Percentiles rank a stretch among this genome's conserved stretches.
Conservation (phyloP, 2,888 invertebrate species). For the Drosophila fulvimacula region DNA sequence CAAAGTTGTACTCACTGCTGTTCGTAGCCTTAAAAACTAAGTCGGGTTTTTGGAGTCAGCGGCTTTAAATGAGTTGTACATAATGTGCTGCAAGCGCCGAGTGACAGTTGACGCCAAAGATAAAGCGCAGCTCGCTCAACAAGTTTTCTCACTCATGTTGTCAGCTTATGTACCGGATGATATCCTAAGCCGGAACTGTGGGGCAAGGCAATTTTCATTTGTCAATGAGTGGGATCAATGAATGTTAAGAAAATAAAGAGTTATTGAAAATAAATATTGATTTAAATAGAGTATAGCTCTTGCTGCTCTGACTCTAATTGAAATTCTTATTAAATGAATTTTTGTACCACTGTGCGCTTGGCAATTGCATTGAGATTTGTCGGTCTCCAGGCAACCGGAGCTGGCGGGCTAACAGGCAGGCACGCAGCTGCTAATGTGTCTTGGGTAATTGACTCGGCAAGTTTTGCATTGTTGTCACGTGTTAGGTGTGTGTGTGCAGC, state of each 20-base stretch:
- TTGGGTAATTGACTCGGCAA: slow-evolving; percentile 75
- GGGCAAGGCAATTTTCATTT: background rate
- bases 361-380: slow-evolving; percentile 70
- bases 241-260: background rate
- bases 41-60: slow-evolving; percentile 49
- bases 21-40: slow-evolving; percentile 28
- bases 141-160: slow-evolving; percentile 74
- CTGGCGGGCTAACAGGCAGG: slow-evolving; percentile 10
- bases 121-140: slow-evolving; percentile 64
- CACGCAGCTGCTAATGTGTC: slow-evolving; percentile 77
- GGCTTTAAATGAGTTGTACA: slow-evolving; percentile 74
- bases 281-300: background rate
- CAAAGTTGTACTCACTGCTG: slow-evolving; percentile 67
- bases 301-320: background rate
- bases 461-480: slow-evolving; percentile 79
- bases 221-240: background rate
- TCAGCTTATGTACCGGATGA: slow-evolving; percentile 57
- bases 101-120: slow-evolving; percentile 43
- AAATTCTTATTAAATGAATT: background rate
- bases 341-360: slow-evolving; percentile 28
- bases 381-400: slow-evolving; percentile 35
- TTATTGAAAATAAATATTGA: background rate
- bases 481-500: slow-evolving; percentile 39
- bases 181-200: slow-evolving; percentile 43
- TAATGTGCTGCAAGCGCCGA: slow-evolving; percentile 59